phyloP scores from a whole-genome alignment of 2,113 vertebrate genomes.

The Osmerus eperlanus region DNA sequence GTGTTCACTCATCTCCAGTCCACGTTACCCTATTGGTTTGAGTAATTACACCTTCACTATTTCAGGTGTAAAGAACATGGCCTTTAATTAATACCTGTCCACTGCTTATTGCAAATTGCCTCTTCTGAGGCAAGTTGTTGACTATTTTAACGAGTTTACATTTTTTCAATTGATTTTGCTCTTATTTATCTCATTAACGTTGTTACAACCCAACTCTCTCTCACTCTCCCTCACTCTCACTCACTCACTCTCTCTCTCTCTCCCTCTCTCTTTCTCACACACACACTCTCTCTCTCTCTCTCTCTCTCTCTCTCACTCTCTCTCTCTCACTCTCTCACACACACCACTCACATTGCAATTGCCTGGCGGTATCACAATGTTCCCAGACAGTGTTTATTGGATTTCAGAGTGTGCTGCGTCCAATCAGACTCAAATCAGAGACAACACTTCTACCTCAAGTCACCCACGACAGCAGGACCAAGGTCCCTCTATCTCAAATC shows the following conservation, averaged over 20 bases:
- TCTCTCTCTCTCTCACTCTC: background rate
- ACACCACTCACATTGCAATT: background rate
- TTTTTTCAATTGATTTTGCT: slow-evolving; percentile 17
- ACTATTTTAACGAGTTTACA: slow-evolving; percentile 8
- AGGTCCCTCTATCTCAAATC: background rate
- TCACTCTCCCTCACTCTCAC: background rate
- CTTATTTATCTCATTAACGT: background rate
- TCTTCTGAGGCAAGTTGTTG: slow-evolving; percentile 1
- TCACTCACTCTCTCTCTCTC: background rate
- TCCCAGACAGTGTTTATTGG: background rate
- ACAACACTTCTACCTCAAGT: background rate
- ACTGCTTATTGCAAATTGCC: slow-evolving; percentile 1
- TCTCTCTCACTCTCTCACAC: background rate
- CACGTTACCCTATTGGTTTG: background rate
- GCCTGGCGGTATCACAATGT: too few relatives aligned
- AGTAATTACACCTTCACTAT: background rate
- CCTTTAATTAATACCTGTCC: slow-evolving; percentile 14
- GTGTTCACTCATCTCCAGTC: too few relatives aligned
- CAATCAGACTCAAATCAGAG: background rate
- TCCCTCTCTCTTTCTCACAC: too few relatives aligned
- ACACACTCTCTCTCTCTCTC: background rate
- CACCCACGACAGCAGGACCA: background rate
- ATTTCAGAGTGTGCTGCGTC: slow-evolving; percentile 7
- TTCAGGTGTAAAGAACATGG: background rate
- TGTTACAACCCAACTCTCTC: background rate